A percentile compares a stretch with the other conserved stretches of the same genome.
Evolutionary conservation across 2,113 vertebrate genomes (phyloP).

Genomic region (Crocuta crocuta): DNA sequence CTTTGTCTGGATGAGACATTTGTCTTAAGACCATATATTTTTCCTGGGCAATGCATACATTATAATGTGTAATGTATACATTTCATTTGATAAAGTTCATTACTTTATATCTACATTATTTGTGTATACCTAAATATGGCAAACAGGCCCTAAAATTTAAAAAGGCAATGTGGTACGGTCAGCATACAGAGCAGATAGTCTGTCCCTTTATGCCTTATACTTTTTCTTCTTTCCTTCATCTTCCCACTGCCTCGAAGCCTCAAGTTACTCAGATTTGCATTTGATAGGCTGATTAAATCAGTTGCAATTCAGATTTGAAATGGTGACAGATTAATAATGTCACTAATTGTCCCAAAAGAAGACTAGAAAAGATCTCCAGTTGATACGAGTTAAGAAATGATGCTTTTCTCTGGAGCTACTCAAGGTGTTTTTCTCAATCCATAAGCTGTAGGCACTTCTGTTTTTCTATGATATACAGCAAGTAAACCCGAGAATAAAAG

Average conservation of each 20-base stretch:
- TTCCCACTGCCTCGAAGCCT: not conserved
- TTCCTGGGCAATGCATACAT: not conserved
- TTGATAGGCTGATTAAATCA: not conserved
- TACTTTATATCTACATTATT: not conserved
- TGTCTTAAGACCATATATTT: not conserved
- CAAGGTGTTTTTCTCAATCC: not conserved
- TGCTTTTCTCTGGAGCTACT: not conserved
- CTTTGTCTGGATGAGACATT: not conserved
- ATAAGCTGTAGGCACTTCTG: not conserved
- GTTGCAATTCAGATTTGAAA: not conserved
- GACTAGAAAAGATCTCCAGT: not conserved
- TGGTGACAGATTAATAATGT: not conserved
- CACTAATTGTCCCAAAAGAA: not conserved
- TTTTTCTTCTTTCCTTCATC: not conserved
- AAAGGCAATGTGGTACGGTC: not conserved
- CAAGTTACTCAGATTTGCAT: not conserved
- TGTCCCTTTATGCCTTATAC: not conserved
- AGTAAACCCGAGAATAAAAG: not conserved
- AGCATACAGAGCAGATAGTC: not conserved
- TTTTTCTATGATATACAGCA: not conserved
- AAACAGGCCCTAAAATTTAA: not conserved
- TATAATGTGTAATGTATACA: not conserved
- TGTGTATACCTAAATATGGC: not conserved
- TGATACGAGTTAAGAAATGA: not conserved
- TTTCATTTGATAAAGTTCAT: not conserved